These are phyloP conservation scores for Rousettus madagascariensis DNA, from an alignment of 2,797 vertebrate genomes.

Conservation along the genomic window DNA sequence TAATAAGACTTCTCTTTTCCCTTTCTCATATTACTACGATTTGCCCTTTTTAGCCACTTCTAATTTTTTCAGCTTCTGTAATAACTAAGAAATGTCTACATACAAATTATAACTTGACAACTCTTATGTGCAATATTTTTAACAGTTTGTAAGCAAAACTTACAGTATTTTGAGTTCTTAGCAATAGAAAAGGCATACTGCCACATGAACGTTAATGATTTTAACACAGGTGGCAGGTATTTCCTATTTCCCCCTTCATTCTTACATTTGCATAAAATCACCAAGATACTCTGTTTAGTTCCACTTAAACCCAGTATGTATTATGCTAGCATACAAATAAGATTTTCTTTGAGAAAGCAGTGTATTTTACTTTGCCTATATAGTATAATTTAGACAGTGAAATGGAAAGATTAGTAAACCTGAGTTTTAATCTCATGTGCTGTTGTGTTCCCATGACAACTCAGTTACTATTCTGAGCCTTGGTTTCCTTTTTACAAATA, in stretches of 20 bases:
- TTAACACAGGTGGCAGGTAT: background rate
- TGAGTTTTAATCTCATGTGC: background rate
- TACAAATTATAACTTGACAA: background rate
- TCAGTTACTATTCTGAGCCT: background rate
- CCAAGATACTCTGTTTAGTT: background rate
- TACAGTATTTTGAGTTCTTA: background rate
- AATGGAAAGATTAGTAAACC: background rate
- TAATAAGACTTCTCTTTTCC: background rate
- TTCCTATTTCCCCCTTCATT: background rate
- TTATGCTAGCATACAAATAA: background rate
- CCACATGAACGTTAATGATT: background rate
- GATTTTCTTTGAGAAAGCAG: background rate
- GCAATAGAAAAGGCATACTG: background rate
- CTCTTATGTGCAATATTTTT: background rate
- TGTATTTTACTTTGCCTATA: background rate
- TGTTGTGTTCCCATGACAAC: background rate
- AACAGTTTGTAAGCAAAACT: constrained; percentile 12
- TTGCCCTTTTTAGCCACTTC: background rate
- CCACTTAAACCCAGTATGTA: background rate
- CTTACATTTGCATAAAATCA: background rate
- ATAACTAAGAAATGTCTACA: background rate
- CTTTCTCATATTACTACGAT: background rate
- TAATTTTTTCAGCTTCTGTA: background rate
- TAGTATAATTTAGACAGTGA: background rate
- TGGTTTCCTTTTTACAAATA: background rate